Conservation (phyloP, 2,113 vertebrate species). For the Mionectes macconnelli region DNA sequence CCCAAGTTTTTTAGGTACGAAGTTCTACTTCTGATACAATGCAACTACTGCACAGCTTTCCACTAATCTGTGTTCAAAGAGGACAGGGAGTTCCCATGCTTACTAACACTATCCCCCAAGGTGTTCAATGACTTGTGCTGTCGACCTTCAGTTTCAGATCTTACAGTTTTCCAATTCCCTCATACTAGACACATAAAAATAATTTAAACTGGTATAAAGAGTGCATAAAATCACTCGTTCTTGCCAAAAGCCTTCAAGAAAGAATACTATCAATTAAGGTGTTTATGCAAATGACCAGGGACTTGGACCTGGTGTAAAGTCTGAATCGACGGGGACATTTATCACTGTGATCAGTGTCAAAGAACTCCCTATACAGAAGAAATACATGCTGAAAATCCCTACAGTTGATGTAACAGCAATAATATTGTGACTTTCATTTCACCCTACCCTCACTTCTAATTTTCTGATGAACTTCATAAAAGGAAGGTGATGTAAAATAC, state of each 20-base stretch:
- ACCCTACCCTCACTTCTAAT: background rate
- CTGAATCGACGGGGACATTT: background rate
- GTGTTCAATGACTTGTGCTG: background rate
- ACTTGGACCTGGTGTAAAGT: background rate
- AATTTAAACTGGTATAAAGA: background rate
- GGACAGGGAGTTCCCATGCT: background rate
- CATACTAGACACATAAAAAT: background rate
- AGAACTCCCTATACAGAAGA: background rate
- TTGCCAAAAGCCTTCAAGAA: background rate
- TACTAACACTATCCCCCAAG: background rate
- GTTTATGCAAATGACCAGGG: background rate
- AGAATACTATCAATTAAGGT: background rate
- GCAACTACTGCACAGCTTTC: background rate
- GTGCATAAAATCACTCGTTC: background rate
- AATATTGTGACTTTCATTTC: background rate
- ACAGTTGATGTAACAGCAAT: background rate
- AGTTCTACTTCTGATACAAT: background rate
- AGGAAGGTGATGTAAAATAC: background rate
- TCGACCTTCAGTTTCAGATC: background rate
- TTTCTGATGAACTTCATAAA: background rate
- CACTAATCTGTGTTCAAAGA: rapidly evolving
- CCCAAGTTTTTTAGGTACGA: background rate
- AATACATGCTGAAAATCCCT: background rate
- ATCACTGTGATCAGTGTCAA: background rate
- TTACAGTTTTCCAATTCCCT: background rate